Percentiles rank a stretch among this genome's conserved stretches.
These are phyloP conservation scores for Elaphurus davidianus DNA, from an alignment of 2,113 vertebrate genomes.

Conservation along the genomic window DNA sequence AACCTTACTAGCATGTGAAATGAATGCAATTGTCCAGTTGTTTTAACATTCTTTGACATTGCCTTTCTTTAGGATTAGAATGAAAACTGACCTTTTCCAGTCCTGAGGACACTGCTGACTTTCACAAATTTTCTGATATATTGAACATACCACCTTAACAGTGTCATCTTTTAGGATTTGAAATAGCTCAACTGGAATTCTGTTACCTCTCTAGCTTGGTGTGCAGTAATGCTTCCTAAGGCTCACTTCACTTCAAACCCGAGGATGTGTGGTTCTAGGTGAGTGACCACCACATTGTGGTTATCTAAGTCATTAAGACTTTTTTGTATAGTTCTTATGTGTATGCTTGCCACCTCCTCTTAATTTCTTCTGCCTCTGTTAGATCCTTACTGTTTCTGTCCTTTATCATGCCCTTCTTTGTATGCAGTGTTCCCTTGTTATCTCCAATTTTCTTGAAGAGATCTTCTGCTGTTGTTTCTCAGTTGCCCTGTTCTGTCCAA, in stretches of 20 bases:
- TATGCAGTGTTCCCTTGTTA: background rate
- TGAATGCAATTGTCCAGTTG: background rate
- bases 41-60: background rate
- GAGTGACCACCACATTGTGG: background rate
- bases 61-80: background rate
- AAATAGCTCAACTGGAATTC: background rate
- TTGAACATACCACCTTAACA: background rate
- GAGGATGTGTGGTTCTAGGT: background rate
- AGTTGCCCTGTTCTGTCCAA: background rate
- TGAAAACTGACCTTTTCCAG: background rate
- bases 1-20: background rate
- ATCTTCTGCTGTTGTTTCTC: background rate
- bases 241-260: background rate
- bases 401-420: background rate
- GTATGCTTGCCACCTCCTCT: background rate
- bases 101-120: background rate
- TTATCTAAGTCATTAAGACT: background rate
- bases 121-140: background rate
- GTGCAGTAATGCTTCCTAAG: background rate
- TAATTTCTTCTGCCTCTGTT: background rate
- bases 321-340: background rate
- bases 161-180: background rate
- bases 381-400: background rate
- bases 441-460: background rate
- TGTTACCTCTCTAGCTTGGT: background rate